Evolutionary conservation across 2,888 invertebrate species (phyloP), one percentile per base, ranked within the genome.

Genomic region (Chouioia cunea): DNA sequence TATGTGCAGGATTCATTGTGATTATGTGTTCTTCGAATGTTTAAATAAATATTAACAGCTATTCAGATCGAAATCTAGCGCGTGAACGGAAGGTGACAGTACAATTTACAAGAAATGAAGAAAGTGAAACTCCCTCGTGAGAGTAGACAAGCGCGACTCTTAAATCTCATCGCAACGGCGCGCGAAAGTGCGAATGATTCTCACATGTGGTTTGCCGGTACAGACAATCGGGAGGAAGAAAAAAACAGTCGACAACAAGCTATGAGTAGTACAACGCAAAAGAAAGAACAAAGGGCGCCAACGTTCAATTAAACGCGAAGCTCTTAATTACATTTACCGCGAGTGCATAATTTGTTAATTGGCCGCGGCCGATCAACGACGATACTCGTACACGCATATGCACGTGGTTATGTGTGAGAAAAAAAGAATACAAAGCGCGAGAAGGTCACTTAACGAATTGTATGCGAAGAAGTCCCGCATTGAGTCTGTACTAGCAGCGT

Each of bases 261-360:
- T 27, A 36, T 8, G 56, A 50, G 43, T n/a, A 36, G 62, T 50
- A 50, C 20, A 36, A 62, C 73, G 12, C 59, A 52, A 22, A 52
- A 69, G 36, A 62, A 59, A 59, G 67, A 69, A 60, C 65, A 56
- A 70, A 74, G 73, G 70, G 27, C 27, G 27, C 10, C 36, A 12
- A 12, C 71, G 76, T 73, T 74, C 74, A 76, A 74, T 75, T 75
- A 73, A 76, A 66, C 46, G 54, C 52, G 62, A 50, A 75, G 73
- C 71, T 74, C 75, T 76, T 76, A 78, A 76, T 77, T 76, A 76
- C 74, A 75, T 73, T 74, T 76, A 16, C 50, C 18, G 23, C 66
- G 71, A 74, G 77, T 65, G 75, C 76, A 77, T 76, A 77, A 77
- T 77, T 77, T 74, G 75, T 77, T 77, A 77, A 77, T 76, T 76